Evolutionary conservation across 2,113 vertebrate species (phyloP), one percentile per base, ranked within the genome.

Genomic region (Phocoena sinus): DNA sequence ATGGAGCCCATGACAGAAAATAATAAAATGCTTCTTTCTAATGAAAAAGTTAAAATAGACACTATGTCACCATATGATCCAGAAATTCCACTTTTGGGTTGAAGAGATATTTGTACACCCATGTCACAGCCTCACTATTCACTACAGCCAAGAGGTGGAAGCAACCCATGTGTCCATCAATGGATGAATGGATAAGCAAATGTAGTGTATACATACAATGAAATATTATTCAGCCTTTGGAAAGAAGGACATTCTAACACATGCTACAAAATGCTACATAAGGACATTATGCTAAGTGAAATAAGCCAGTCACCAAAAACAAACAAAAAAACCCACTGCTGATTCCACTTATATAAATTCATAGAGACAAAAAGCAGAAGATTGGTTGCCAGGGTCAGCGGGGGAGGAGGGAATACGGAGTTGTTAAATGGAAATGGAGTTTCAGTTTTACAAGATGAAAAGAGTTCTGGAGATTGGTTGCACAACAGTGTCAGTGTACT

Each of bases 11-110:
- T 77, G 73, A 92, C 77, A 84, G 20, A 80, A 87, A 53, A 79
- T 50, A 86, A 73, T 79, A 60, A 82, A 95, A 84, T 21, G 8
- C 20, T 84, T 84, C 53, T 84, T 95, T 86, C 50, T 63, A 77
- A 93, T 80, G 56, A 93, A 93, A 73, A 85, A 11, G 41, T 83
- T 94, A 92, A 95, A 76, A 88, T n/a, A 83, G 68, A 33, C 87
- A 33, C 53, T 63, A 31, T 10, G 12, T 53, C 67, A 70, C 50
- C 50, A 70, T 20, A 77, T 70, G 28, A 88, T 44, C 38, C 41
- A 89, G 41, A 36, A 70, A 88, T 83, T 83, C 25, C 31, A 92
- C 26, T 96, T 76, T 36, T 4, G 21, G 33, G 31, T 31, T 62
- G 53, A 60, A 87, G 44, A 85, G 28, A 23, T 67, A 91, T 77